These are phyloP conservation scores for Rhagonycha fulva DNA, from an alignment of 2,888 invertebrate genomes.

Conservation along the genomic window DNA sequence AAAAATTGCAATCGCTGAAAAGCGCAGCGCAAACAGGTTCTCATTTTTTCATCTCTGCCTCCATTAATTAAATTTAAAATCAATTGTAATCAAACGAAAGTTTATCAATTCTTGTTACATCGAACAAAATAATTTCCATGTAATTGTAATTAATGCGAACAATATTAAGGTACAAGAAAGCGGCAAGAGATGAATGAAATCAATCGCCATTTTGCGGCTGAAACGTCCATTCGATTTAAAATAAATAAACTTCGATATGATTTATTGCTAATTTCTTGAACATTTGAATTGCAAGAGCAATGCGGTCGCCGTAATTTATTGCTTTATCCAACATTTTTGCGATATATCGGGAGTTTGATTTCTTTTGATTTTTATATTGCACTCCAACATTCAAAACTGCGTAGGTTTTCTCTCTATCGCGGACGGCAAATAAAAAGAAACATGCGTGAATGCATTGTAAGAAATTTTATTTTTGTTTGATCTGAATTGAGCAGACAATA, in stretches of 20 bases:
- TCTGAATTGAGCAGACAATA: slow-evolving; percentile 20
- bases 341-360: slow-evolving; percentile 8
- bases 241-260: slow-evolving; percentile 34
- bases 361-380: slow-evolving; percentile 3
- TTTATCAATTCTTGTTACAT: neutral
- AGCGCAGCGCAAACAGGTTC: neutral
- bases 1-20: neutral
- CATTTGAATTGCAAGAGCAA: slow-evolving; percentile 23
- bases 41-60: neutral
- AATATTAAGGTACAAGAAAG: neutral
- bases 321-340: slow-evolving; percentile 17
- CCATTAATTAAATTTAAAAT: slow-evolving; percentile 1
- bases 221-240: slow-evolving; percentile 33
- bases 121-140: slow-evolving; percentile 9
- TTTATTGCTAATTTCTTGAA: slow-evolving; percentile 33
- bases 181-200: slow-evolving; percentile 25
- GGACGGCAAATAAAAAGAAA: neutral
- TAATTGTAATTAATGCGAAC: slow-evolving; percentile 21
- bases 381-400: neutral
- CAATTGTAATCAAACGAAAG: slow-evolving; percentile 1
- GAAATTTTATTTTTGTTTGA: neutral
- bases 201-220: slow-evolving; percentile 29
- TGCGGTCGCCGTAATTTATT: slow-evolving; percentile 23
- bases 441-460: neutral
- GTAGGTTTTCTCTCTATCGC: neutral